Evolutionary conservation across 2,113 vertebrate genomes (phyloP), one percentile per base, ranked within the genome.

Genomic region (Noturus placidus): DNA sequence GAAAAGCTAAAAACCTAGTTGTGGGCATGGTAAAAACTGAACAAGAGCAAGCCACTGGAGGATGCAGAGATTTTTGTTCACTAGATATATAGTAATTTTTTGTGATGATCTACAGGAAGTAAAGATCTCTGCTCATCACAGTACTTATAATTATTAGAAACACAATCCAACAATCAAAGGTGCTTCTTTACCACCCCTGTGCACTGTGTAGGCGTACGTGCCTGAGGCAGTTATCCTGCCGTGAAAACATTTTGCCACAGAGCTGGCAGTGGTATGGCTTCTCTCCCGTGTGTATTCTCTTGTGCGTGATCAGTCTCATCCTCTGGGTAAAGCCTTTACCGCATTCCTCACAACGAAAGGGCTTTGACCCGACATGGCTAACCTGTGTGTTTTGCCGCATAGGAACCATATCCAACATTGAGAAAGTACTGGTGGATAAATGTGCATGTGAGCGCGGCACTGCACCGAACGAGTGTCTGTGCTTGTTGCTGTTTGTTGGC

Each of bases 181-280:
- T 15, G 50, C 4, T 9, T 22, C 19, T 17, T 83, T 63, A 67
- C 65, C 79, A 84, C n/a, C 87, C 78, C 77, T 86, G 84, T 84
- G 74, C 89, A 25, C 81, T 88, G 81, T 90, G 89, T 27, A 90
- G 69, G 1, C 89, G 89, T 35, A 90, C 72, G 10, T 90, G 89
- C 17, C 89, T 27, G 54, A 90, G 89, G 67, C 89, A 90, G 87
- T 90, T 90, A 57, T 90, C 89, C 84, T 90, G 89, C 59, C 89
- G 83, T 20, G 89, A 90, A 76, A 90, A 90, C 42, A 82, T 90
- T 50, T 90, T 90, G 6, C 87, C 89, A 25, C 89, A 90, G 22
- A 90, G 63, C 65, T 86, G 89, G 69, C 89, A 90, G 46, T 83
- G 84, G 72, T 88, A 90, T 4, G 89, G 89, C 30, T 88, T 90